Percentiles rank a stretch among this genome's conserved stretches.
Conservation (phyloP, 2,888 invertebrate genomes). For the Drymonia ruficornis region DNA sequence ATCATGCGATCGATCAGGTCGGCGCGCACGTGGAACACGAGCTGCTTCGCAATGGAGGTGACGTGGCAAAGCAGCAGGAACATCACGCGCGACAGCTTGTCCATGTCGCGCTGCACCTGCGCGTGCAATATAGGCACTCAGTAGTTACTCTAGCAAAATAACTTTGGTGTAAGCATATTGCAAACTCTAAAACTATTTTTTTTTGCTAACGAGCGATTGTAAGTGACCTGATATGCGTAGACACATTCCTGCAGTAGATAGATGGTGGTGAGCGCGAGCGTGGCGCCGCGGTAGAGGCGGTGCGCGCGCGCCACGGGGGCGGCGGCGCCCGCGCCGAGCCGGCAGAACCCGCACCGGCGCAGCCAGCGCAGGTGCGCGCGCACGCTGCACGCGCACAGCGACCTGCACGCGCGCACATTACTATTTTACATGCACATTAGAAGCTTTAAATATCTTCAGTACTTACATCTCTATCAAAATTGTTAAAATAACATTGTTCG, state of each 20-base stretch:
- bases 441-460: too few relatives aligned
- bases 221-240: conserved; percentile 50
- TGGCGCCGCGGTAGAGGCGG: conserved; percentile 36
- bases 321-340: conserved; percentile 15
- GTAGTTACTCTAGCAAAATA: too few relatives aligned
- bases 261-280: conserved; percentile 37
- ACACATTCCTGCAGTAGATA: conserved; percentile 53
- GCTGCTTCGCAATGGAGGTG: conserved; percentile 70
- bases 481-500: too few relatives aligned
- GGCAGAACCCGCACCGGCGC: conserved; percentile 45
- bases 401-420: conserved; percentile 15
- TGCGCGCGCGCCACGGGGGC: conserved; percentile 15
- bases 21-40: conserved; percentile 55
- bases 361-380: conserved; percentile 40
- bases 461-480: too few relatives aligned
- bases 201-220: too few relatives aligned
- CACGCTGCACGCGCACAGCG: conserved; percentile 37
- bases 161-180: too few relatives aligned
- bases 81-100: conserved; percentile 69
- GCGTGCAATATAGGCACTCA: neutral
- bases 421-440: neutral
- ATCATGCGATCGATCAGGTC: conserved; percentile 39
- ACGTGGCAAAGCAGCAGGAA: conserved; percentile 75
- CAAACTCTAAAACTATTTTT: too few relatives aligned
- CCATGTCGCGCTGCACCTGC: conserved; percentile 65